These are phyloP conservation scores for Neodon shergylaensis DNA, from an alignment of 2,113 vertebrate genomes.

Conservation along the genomic window DNA sequence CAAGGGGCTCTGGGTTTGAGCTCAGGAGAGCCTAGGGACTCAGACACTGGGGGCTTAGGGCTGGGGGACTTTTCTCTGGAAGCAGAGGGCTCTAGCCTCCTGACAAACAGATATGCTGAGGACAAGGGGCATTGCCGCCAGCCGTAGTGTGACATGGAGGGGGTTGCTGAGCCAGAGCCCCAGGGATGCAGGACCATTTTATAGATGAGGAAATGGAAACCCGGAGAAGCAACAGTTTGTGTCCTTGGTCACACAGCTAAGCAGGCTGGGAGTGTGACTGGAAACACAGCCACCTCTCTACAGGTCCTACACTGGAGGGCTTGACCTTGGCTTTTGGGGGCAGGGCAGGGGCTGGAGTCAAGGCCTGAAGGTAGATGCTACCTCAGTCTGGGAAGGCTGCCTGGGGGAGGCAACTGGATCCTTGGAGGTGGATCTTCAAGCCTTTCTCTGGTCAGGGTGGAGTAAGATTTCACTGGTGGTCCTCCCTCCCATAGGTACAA, in stretches of 20 bases:
- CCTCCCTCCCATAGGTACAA: slow-evolving; percentile 83
- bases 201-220: background rate
- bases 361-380: background rate
- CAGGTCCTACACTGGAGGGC: background rate
- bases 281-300: background rate
- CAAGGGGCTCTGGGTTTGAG: background rate
- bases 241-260: no score
- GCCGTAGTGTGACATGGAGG: no score
- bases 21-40: no score
- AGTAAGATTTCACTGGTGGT: background rate
- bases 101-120: background rate
- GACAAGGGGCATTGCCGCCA: background rate
- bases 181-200: background rate
- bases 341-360: no score
- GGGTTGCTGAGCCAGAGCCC: background rate
- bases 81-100: background rate
- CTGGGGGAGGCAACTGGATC: background rate
- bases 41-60: background rate
- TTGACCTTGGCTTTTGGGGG: background rate
- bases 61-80: background rate
- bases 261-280: background rate
- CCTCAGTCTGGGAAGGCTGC: background rate
- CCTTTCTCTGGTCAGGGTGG: background rate
- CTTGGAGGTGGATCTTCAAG: background rate
- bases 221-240: background rate